Conservation (phyloP, 2,797 vertebrate genomes). For the Dendrocincla tyrannina region DNA sequence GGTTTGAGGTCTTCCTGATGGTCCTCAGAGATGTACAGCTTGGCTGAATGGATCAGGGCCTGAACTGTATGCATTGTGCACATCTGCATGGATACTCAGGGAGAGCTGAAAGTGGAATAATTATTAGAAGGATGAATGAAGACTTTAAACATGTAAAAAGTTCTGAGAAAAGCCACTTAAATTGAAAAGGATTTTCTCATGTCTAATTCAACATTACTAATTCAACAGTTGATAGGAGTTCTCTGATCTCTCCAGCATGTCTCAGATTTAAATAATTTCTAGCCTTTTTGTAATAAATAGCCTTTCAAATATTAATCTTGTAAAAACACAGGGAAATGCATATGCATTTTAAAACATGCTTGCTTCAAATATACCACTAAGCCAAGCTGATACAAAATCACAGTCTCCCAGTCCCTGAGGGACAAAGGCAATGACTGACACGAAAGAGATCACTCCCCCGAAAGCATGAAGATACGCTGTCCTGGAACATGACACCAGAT, state of each 20-base stretch:
- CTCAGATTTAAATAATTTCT: slow-evolving; percentile 52
- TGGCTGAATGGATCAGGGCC: neutral
- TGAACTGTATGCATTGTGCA: neutral
- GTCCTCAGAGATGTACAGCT: neutral
- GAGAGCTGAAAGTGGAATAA: neutral
- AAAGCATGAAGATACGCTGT: neutral
- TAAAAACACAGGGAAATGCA: slow-evolving; percentile 23
- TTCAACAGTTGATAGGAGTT: neutral
- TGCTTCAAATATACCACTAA: neutral
- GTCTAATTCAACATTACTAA: slow-evolving; percentile 40
- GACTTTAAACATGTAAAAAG: slow-evolving; percentile 2
- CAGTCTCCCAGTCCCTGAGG: neutral
- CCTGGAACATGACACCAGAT: neutral
- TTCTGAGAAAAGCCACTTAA: slow-evolving; percentile 35
- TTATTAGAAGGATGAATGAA: slow-evolving; percentile 6
- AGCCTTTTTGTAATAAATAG: slow-evolving; percentile 15
- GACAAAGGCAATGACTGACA: neutral
- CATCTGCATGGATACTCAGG: neutral
- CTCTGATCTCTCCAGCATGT: slow-evolving; percentile 34
- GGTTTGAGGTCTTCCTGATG: neutral
- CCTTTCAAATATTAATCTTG: slow-evolving; percentile 38
- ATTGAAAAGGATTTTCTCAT: slow-evolving; percentile 16
- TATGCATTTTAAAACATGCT: neutral
- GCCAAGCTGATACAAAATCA: neutral
- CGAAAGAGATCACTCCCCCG: neutral